A percentile compares a stretch with the other conserved stretches of the same genome.
Evolutionary conservation across 2,797 vertebrate species (phyloP).

Genomic region (Dendrocincla fuliginosa): DNA sequence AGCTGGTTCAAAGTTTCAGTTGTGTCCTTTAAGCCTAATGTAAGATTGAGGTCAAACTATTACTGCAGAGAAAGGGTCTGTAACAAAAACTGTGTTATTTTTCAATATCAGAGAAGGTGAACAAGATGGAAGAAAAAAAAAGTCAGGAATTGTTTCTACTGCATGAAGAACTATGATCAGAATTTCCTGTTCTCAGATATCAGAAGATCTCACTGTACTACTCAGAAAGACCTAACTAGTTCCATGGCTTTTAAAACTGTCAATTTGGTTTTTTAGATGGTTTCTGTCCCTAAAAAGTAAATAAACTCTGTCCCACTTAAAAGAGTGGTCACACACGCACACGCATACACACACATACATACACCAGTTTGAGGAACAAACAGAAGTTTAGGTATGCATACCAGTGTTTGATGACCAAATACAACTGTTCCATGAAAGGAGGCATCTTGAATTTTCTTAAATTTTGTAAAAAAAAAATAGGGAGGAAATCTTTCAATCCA

Average conservation of each 20-base stretch:
- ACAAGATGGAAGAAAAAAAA: not conserved
- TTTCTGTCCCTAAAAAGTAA: not conserved
- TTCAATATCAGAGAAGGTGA: not conserved
- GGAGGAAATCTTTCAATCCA: not conserved
- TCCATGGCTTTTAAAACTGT: not conserved
- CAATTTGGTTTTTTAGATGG: not conserved
- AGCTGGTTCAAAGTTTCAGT: not conserved
- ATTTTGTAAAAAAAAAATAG: not conserved
- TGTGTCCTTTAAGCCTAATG: not conserved
- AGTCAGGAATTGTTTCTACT: not conserved
- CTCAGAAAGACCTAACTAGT: not conserved
- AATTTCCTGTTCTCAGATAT: not conserved
- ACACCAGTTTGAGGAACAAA: not conserved
- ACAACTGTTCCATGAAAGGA: not conserved
- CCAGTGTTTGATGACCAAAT: not conserved
- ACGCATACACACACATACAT: not conserved
- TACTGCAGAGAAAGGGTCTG: not conserved
- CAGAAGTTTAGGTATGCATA: not conserved
- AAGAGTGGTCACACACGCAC: not conserved
- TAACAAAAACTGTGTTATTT: not conserved
- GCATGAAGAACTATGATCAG: not conserved
- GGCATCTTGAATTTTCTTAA: not conserved
- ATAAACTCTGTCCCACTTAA: not conserved
- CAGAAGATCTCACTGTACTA: not conserved
- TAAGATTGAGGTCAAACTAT: not conserved